Base-by-base conservation (phyloP, 2,113 vertebrate species). In the Nibea albiflora region DNA sequence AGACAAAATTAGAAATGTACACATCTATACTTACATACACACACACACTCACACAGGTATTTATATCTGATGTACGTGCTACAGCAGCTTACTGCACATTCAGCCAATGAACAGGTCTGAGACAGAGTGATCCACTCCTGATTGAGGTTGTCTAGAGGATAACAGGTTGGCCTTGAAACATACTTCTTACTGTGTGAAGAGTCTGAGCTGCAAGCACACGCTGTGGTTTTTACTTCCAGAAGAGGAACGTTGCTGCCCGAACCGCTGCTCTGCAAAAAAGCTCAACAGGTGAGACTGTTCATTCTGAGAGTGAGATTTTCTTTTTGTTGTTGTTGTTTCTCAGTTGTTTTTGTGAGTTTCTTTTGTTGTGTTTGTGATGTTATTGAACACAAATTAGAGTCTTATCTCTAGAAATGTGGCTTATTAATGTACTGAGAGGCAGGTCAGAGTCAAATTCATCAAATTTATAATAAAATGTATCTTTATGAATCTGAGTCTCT, bases 41-140 rank as follows among this genome's bases (percentile, higher is more conserved):
- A 73, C 73, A 47, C 24, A 39, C 11, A 19, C n/a, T n/a, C 2
- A 7, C 4, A 28, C 68, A 83, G 74, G 79, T 89, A 88, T 89
- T 88, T 84, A 62, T 62, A 65, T 7, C 6, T 49, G 66, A 50
- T 86, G 87, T 83, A 3, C 12, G 35, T 2, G 53, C 17, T 57
- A 39, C 70, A 83, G 76, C 81, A 57, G 91, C 79, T 93, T 92
- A 93, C 3, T 4, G 46, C 8, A 8, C 47, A 4, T 10, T 46
- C 82, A 74, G 80, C 92, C 93, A 92, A 92, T 94, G 73, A 81
- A 84, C 66, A 58, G 49, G 19, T n/a, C 28, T 44, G 73, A 71
- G 66, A 70, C 35, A 4, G 11, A 11, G 52, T 80, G 82, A 90
- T 87, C 80, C 84, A 17, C 58, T 67, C 71, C 87, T 89, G 87